Evolutionary conservation across 2,113 vertebrate genomes (phyloP).

Genomic region (Macquaria ambigua): DNA sequence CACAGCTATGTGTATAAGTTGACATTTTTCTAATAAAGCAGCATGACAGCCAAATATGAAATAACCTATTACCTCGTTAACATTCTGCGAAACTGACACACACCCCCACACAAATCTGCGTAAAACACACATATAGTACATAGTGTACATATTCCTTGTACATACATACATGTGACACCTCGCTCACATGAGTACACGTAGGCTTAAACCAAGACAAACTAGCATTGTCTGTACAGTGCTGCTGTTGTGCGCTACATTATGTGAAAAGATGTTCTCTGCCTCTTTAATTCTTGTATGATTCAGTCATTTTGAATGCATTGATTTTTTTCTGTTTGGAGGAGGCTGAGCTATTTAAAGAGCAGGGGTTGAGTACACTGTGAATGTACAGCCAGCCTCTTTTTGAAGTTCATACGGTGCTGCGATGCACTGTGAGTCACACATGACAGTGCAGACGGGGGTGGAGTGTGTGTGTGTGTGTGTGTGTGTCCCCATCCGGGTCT

Average conservation of each 20-base stretch:
- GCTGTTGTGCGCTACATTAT: slow-evolving; percentile 10
- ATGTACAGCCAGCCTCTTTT: slow-evolving; percentile 81
- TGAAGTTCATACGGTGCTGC: slow-evolving; percentile 81
- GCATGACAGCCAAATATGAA: slow-evolving; percentile 6
- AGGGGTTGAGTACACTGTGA: slow-evolving; percentile 75
- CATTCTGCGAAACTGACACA: not conserved
- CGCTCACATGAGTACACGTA: slow-evolving; percentile 11
- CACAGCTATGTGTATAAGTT: not conserved
- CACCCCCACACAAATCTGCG: not conserved
- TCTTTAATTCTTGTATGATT: slow-evolving; percentile 78
- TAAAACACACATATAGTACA: not conserved
- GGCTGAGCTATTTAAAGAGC: slow-evolving; percentile 82
- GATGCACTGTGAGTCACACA: slow-evolving; percentile 80
- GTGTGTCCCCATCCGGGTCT: slow-evolving; percentile 50
- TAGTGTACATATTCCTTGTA: slow-evolving; percentile 9
- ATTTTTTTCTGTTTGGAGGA: slow-evolving; percentile 73
- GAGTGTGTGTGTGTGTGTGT: slow-evolving; percentile 44
- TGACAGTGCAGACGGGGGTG: slow-evolving; percentile 81
- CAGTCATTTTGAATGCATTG: slow-evolving; percentile 82
- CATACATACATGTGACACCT: slow-evolving; percentile 20
- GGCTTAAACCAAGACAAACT: slow-evolving; percentile 51
- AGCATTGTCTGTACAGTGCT: slow-evolving; percentile 45
- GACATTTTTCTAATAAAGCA: not conserved
- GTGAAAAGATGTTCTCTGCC: slow-evolving; percentile 57
- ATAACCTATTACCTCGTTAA: not conserved